A percentile compares a stretch with the other conserved stretches of the same genome.
Conservation (phyloP, 2,113 vertebrate species). For the Otis tarda region DNA sequence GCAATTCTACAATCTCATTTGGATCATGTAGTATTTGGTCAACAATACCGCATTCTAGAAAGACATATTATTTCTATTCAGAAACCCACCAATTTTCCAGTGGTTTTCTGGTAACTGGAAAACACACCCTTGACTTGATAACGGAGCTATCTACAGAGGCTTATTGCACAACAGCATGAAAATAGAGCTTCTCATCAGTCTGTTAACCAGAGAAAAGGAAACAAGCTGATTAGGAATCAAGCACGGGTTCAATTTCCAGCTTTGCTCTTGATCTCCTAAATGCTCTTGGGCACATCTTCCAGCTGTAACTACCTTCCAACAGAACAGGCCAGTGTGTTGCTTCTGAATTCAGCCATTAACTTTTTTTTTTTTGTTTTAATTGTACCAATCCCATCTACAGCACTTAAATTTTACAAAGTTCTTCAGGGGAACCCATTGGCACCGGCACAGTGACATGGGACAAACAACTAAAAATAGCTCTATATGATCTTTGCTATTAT, state of each 20-base stretch:
- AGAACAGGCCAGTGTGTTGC: background rate
- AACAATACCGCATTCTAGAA: background rate
- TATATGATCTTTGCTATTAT: background rate
- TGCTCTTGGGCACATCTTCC: background rate
- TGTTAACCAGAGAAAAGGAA: background rate
- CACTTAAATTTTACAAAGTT: background rate
- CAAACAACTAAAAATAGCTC: background rate
- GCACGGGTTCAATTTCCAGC: background rate
- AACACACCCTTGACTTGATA: background rate
- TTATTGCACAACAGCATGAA: background rate
- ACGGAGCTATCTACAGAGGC: background rate
- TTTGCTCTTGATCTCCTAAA: background rate
- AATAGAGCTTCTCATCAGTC: background rate
- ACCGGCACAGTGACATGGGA: background rate
- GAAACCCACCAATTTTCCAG: background rate
- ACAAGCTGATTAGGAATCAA: background rate
- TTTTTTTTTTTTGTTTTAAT: background rate
- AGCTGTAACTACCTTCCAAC: background rate
- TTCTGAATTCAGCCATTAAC: background rate
- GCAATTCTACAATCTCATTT: background rate
- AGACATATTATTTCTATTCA: background rate
- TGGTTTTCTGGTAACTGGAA: conserved; percentile 12
- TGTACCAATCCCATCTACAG: background rate
- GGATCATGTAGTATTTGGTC: background rate
- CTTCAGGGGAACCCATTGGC: background rate